Evolutionary conservation across 2,113 vertebrate genomes (phyloP), one percentile per base, ranked within the genome.

Genomic region (Neogobius melanostomus): DNA sequence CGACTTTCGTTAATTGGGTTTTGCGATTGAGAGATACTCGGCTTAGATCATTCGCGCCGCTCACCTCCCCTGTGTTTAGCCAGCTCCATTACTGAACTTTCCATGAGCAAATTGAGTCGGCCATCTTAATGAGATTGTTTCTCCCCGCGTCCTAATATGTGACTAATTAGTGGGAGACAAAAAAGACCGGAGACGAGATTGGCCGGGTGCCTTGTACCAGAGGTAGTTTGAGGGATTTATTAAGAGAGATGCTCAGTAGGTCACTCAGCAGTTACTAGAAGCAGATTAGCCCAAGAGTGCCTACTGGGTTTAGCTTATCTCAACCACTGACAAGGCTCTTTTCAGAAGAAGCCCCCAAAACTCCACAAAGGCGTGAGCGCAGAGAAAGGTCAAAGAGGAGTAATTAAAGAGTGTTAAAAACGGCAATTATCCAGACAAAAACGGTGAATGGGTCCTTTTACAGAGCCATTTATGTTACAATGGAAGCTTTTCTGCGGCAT

Each of bases 121-220:
- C 70, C 64, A 70, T 79, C 69, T 75, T 90, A 89, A 90, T 90
- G 81, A 86, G 75, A 89, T 82, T 83, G 87, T 85, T 88, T 88
- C 85, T 83, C 78, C 78, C 78, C 77, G 81, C 74, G 81, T 80
- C 82, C 64, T 82, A 90, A 83, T 88, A 83, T 85, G 76, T 72
- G 74, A 79, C 84, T 89, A 88, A 91, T 91, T 87, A 85, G 71
- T 67, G 77, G 56, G 1, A 85, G 81, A 82, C 71, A 61, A 68
- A 80, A 59, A n/a, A 59, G 56, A 21, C 56, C 14, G 56, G 11
- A 12, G 56, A 28, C 57, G 72, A 73, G 71, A 74, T 84, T 82
- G 71, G 70, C 46, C 7, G 50, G n/a, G 52, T 9, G 79, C 66
- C 46, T 82, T 76, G 77, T 64, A 77, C 67, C 81, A 68, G 75